These are phyloP conservation scores for Mormyrops boulengeri DNA, from an alignment of 2,797 vertebrate species.

Conservation along the genomic window DNA sequence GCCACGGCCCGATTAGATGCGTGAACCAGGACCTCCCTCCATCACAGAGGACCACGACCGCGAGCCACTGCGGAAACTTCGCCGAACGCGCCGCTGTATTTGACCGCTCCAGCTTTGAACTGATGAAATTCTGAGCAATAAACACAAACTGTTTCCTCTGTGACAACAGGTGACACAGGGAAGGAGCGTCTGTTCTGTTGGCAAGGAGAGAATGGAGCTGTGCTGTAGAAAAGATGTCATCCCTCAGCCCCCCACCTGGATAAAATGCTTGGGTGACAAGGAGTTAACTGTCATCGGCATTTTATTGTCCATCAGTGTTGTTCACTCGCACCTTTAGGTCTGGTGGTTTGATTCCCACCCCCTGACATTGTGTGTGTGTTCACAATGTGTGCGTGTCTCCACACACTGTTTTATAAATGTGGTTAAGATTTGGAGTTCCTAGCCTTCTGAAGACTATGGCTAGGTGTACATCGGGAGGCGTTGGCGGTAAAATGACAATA, in stretches of 20 bases:
- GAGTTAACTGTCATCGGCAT: neutral
- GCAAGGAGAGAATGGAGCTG: neutral
- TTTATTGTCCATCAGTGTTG: neutral
- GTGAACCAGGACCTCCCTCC: neutral
- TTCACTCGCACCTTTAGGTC: neutral
- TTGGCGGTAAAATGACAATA: neutral
- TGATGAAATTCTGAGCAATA: neutral
- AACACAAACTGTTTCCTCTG: neutral
- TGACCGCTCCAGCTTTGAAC: neutral
- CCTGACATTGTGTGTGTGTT: neutral
- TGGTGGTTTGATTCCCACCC: neutral
- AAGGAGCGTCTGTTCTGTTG: neutral
- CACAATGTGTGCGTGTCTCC: neutral
- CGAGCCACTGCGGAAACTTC: neutral
- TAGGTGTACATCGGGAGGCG: neutral
- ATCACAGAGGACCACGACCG: neutral
- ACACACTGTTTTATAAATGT: neutral
- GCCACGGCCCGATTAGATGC: neutral
- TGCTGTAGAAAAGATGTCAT: neutral
- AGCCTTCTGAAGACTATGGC: neutral
- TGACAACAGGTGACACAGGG: neutral
- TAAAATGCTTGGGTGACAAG: neutral
- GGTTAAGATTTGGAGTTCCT: neutral
- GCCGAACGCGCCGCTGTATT: neutral
- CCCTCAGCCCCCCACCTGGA: neutral